Base-by-base conservation (phyloP, 1,140 invertebrate species). In the Mycetomoellerius zeteki region DNA sequence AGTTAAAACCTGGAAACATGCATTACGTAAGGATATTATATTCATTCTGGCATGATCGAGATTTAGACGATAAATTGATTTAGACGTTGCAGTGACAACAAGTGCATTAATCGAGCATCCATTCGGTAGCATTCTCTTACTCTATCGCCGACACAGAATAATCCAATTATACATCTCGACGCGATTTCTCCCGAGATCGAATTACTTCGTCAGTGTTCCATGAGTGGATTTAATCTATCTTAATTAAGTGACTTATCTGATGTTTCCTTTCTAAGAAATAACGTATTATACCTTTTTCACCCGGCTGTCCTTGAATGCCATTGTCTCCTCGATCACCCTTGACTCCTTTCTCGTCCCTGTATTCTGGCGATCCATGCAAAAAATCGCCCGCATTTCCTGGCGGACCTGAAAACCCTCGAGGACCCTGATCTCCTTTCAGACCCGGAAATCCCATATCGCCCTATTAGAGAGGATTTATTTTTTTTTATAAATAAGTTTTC, bases 281-380 rank as follows among this genome's bases (percentile, higher is more conserved):
- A 43, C 47, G 24, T 27, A 8, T 27, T 24, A 0, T 90, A 94
- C 93, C 94, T 93, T 92, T 93, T 43, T 94, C 86, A 75, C 95
- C 94, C 75, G 87, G 92, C 47, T 77, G 73, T 27, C 95, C 96
- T 71, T 60, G 76, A 56, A 92, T 89, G 12, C 96, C 95, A 47
- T 60, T 52, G 14, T 95, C 92, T 27, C 95, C 95, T 86, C 89
- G 90, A 16, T 95, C 90, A 33, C 96, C 96, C 82, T 93, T 93
- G 10, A 78, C 77, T 27, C 96, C 96, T 27, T 95, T 94, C 5
- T 93, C 90, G 21, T 96, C 96, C 5, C 90, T 85, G 37, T 93
- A 86, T 24, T 95, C 96, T 47, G 88, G 89, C 50, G 77, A 65
- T 52, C 93, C 90, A 50, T 69, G 58, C 2, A 71, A 21, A 47